Evolutionary conservation across 2,113 vertebrate species (phyloP), one percentile per base, ranked within the genome.

Genomic region (Takifugu flavidus): DNA sequence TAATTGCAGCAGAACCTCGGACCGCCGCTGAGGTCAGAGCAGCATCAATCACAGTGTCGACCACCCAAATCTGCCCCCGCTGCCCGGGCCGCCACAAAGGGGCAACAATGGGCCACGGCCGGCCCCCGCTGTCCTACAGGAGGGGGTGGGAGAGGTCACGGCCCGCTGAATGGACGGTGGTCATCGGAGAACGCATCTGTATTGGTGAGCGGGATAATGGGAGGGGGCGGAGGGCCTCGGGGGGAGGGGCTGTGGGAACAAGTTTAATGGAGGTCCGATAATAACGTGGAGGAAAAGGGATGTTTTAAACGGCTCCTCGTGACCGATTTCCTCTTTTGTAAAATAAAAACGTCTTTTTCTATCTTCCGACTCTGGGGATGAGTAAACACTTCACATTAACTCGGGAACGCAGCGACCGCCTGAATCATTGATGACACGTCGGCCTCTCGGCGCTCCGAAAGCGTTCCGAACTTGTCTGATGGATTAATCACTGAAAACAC

Each of bases 1-100:
- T 95, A 95, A 95, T 94, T 95, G 92, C 88, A 82, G 83, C 53
- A 52, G 26, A 46, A 12, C 66, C 63, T 74, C 43, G 53, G 77
- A 71, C 71, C 73, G 67, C 55, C 26, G 53, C 65, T 15, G 72
- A 56, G 84, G 86, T 86, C 82, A 83, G 68, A 44, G 53, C 75
- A 25, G 80, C 84, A 85, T 85, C 86, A 81, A 89, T 85, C 81
- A 84, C 73, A 20, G 20, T 20, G 20, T 20, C 20, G 20, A 20
- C 20, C 20, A 20, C 20, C 20, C 20, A 20, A 20, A 20, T 20
- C 20, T 45, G 59, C 29, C 62, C 73, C 46, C 75, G 74, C 86
- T 82, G 74, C 59, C 46, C 66, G 66, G 77, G 72, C 69, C 70
- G 12, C 47, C 28, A 80, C 83, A 86, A 82, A 74, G 67, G 49